Percentiles rank a stretch among this genome's conserved stretches.
These are phyloP conservation scores for Trichonephila clavipes DNA, from an alignment of 1,140 invertebrate genomes.

Conservation along the genomic window DNA sequence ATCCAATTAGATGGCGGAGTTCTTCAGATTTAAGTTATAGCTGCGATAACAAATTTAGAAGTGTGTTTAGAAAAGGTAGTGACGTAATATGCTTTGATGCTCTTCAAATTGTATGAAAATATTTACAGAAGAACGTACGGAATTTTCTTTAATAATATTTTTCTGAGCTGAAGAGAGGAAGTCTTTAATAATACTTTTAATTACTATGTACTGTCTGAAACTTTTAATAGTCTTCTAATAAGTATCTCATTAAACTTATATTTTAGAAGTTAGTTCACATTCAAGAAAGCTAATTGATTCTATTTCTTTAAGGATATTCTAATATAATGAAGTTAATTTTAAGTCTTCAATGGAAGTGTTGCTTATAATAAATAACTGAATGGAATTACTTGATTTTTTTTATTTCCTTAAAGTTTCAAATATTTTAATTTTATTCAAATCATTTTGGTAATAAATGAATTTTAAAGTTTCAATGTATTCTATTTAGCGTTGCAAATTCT, in stretches of 20 bases:
- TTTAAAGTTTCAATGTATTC: no score
- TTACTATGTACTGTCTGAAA: neutral
- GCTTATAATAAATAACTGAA: no score
- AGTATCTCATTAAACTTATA: neutral
- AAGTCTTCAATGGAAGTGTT: neutral
- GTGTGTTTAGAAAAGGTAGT: neutral
- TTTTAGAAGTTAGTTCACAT: neutral
- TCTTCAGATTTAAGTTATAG: neutral
- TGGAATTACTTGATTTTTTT: no score
- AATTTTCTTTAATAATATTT: slow-evolving; percentile 7
- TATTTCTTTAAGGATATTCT: neutral
- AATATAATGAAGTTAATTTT: neutral
- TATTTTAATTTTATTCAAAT: no score
- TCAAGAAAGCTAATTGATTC: neutral
- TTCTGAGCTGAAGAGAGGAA: neutral
- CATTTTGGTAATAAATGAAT: no score
- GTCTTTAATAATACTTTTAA: slow-evolving; percentile 42
- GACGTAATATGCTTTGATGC: neutral
- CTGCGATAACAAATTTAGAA: neutral
- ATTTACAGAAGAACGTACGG: neutral
- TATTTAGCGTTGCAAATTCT: no score
- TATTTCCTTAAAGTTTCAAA: no score
- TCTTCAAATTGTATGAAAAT: slow-evolving; percentile 36
- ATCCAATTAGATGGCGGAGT: neutral
- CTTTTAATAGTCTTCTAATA: neutral